These are phyloP conservation scores for Halocynthia aurantium DNA, from an alignment of 23 tunicate genomes.

Conservation along the genomic window DNA sequence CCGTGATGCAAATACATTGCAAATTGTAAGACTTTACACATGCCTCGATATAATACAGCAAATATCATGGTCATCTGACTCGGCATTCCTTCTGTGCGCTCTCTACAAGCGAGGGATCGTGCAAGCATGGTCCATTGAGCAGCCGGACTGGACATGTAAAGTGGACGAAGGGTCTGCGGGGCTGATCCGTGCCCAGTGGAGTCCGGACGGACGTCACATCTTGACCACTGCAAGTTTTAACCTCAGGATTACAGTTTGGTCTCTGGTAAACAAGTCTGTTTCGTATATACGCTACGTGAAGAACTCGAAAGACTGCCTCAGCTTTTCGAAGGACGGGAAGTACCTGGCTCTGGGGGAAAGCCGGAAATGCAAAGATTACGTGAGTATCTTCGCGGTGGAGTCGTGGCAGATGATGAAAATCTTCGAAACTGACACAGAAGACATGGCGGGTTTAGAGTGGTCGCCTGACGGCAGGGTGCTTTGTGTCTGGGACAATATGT, in stretches of 20 bases:
- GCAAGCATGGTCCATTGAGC: conserved; percentile 97
- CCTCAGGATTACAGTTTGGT: conserved; percentile 90
- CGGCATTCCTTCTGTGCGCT: conserved; percentile 69
- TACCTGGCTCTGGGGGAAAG: conserved; percentile 83
- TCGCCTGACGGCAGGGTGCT: conserved; percentile 89
- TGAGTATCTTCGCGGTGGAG: conserved; percentile 67
- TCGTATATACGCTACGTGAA: conserved; percentile 84
- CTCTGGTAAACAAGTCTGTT: conserved; percentile 86
- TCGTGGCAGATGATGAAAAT: conserved; percentile 90
- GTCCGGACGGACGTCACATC: conserved; percentile 91
- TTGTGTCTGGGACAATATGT: conserved; percentile 80
- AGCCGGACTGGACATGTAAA: conserved; percentile 98
- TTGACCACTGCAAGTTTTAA: conserved; percentile 85
- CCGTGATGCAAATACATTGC: conserved; percentile 64
- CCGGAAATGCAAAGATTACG: conserved; percentile 81
- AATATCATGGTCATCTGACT: conserved; percentile 90
- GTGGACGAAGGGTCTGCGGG: conserved; percentile 97
- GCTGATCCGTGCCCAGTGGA: conserved; percentile 78
- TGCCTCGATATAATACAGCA: conserved; percentile 85
- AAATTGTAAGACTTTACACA: conserved; percentile 81
- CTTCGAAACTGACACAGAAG: conserved; percentile 87
- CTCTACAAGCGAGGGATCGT: conserved; percentile 81
- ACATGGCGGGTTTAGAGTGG: conserved; percentile 76
- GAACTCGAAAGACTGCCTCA: conserved; percentile 84
- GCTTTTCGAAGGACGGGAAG: conserved; percentile 77